Evolutionary conservation across 2,888 invertebrate species (phyloP), one percentile per base, ranked within the genome.

Genomic region (Epirrita christyi): DNA sequence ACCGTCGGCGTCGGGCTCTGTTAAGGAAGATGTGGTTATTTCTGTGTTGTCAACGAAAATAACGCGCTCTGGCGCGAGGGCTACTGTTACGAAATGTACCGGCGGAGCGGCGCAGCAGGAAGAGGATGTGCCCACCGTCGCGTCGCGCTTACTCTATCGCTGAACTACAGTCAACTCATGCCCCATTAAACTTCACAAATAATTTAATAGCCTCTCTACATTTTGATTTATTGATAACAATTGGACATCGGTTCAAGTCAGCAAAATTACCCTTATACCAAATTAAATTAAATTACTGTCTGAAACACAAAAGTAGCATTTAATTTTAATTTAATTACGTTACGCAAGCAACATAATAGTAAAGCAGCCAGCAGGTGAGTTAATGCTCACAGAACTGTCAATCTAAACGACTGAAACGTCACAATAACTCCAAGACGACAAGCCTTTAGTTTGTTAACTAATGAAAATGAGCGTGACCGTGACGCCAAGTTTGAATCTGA

Each of bases 41-140:
- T 91, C 84, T 85, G 90, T 88, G 81, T 78, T 88, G 88, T 88
- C 88, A 88, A 86, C 90, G 78, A 85, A 91, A 91, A 91, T 91
- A 91, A 90, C 88, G 78, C 79, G 77, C 64, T 73, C 73, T 66
- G 67, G 63, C 75, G 76, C 76, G 78, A 75, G 83, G 80, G 79
- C 81, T 81, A 78, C 80, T 83, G 79, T 90, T 89, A 86, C 89
- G 88, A 89, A 85, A 89, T 76, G 71, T 73, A 73, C 73, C 52
- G 48, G 72, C 81, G 81, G 37, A 34, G 28, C 28, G 59, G 68
- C 76, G 73, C 69, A 74, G 77, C 87, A 88, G 90, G 88, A 89
- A 90, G 85, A 87, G 89, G 90, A 90, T 84, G 79, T 82, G 78
- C 76, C 81, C 78, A 76, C 80, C 72, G 70, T 45, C 41, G 58